A percentile compares a stretch with the other conserved stretches of the same genome.
Evolutionary conservation across 2,797 vertebrate species (phyloP).

Genomic region (Myotis myotis): DNA sequence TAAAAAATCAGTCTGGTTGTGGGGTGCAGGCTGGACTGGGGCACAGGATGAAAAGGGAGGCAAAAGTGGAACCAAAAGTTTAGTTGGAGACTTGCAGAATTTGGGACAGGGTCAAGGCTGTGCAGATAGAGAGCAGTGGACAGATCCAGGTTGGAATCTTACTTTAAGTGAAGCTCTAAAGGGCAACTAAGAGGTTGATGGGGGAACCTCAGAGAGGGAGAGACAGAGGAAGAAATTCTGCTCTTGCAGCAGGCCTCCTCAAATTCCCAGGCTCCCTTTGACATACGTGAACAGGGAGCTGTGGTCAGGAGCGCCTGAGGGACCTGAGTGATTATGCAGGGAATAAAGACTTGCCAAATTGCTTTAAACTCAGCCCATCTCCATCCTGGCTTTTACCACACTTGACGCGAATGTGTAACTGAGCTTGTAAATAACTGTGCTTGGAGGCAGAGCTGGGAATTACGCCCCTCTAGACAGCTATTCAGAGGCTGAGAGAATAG

Average conservation of each 20-base stretch:
- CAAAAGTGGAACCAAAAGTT: not conserved
- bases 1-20: not conserved
- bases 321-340: constrained; percentile 30
- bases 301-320: not conserved
- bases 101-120: not conserved
- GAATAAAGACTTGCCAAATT: constrained; percentile 75
- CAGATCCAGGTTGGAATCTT: not conserved
- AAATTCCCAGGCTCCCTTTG: constrained; percentile 12
- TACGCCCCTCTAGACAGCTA: constrained; percentile 77
- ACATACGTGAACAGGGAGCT: constrained; percentile 42
- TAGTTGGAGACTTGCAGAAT: not conserved
- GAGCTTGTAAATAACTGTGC: constrained; percentile 69
- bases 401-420: constrained; percentile 67
- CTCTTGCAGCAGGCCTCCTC: not conserved
- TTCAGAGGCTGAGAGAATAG: constrained; percentile 76
- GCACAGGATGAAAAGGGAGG: not conserved
- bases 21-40: not conserved
- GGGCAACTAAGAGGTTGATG: not conserved
- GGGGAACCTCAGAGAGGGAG: not conserved
- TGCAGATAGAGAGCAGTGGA: not conserved
- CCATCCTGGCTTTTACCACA: constrained; percentile 65
- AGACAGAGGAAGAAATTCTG: not conserved
- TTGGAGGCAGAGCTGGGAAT: constrained; percentile 79
- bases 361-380: constrained; percentile 72
- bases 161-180: not conserved